A percentile compares a stretch with the other conserved stretches of the same genome.
Evolutionary conservation across 2,797 vertebrate genomes (phyloP).

Genomic region (Gymnoscopelus microlampas): DNA sequence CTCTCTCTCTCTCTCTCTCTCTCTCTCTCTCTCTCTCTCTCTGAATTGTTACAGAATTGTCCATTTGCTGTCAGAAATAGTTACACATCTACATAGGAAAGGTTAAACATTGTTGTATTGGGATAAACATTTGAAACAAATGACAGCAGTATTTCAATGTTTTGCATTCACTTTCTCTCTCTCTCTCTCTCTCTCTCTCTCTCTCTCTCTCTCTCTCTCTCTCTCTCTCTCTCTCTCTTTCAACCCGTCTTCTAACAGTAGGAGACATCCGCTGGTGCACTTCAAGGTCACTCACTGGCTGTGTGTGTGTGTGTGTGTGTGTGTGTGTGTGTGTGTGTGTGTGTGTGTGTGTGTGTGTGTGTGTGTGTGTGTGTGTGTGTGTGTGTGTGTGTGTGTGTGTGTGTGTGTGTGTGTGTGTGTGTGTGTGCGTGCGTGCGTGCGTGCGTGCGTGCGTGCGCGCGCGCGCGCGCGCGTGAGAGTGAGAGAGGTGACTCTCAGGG

Average conservation of each 20-base stretch:
- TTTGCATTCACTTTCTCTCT: neutral
- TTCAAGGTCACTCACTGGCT: constrained; percentile 67
- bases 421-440: constrained; percentile 12
- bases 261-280: constrained; percentile 48
- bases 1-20: too few relatives aligned
- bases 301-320: constrained; percentile 24
- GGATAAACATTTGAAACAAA: too few relatives aligned
- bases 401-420: constrained; percentile 9
- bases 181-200: neutral
- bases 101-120: too few relatives aligned
- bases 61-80: too few relatives aligned
- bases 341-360: constrained; percentile 17
- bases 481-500: constrained; percentile 22
- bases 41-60: too few relatives aligned
- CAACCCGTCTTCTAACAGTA: constrained; percentile 21
- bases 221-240: neutral
- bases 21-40: too few relatives aligned
- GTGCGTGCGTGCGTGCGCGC: constrained; percentile 14
- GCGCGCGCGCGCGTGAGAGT: constrained; percentile 32
- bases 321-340: constrained; percentile 11
- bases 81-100: too few relatives aligned
- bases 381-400: constrained; percentile 13
- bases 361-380: constrained; percentile 27
- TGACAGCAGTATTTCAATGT: too few relatives aligned
- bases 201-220: neutral